Base-by-base conservation (phyloP, 1,140 invertebrate genomes). In the Lepidurus arcticus region DNA sequence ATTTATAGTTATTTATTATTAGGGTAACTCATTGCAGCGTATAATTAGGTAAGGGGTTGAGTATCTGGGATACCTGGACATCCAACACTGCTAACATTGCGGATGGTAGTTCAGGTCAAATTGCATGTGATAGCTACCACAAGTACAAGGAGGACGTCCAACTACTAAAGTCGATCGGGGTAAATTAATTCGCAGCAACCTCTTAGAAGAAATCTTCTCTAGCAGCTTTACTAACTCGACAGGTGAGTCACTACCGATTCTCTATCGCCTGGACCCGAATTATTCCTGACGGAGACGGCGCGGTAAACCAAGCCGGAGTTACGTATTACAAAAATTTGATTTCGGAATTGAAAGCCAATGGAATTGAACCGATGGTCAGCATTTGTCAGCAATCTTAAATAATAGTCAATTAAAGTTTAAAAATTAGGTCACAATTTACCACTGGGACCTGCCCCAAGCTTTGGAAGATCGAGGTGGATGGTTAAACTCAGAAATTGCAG, bases 41-140 rank as follows among this genome's bases (percentile, higher is more conserved):
- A 21, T 7, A 73, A 16, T 24, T 65, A 79, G 78, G 78, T 42
- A 79, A 81, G 75, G 85, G 86, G 11, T 84, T 85, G 80, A 88
- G 85, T 10, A 89, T 89, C 79, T 90, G 88, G 88, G 88, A 90
- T 82, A 73, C 76, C 21, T 82, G 83, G 76, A 80, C 86, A 5
- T 80, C 81, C 47, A 21, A 44, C 13, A 81, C 86, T 73, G 85
- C 87, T 1, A 84, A 87, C 53, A 73, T 78, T 34, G 13, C 34
- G 7, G 85, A 87, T 76, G 45, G 80, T 16, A 84, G 84, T 0
- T 92, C 87, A 81, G 89, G 86, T 8, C 88, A 90, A 80, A 81
- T 89, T 6, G 88, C 89, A 73, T 86, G 87, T 75, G 87, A 90
- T 82, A 88, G 88, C 42, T 90, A 90, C 80, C 80, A 88, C 76